Evolutionary conservation across 2,888 invertebrate species (phyloP).

Genomic region (Liopterus haemorrhoidalis): DNA sequence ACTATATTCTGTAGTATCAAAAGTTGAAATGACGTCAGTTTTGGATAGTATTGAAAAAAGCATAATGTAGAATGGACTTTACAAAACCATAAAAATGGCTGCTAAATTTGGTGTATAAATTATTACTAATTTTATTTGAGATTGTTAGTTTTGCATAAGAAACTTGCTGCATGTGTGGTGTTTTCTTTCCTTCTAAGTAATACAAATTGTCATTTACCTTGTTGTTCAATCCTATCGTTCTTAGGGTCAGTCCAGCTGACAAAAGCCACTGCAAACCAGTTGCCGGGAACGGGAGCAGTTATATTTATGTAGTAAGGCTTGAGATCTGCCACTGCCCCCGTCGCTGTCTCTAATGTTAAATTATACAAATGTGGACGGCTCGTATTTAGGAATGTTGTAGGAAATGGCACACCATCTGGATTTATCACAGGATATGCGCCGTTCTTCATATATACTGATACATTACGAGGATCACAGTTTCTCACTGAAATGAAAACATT

Average conservation of each 20-base stretch:
- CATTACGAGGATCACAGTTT: conserved; percentile 45
- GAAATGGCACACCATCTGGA: conserved; percentile 73
- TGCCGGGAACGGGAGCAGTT: conserved; percentile 63
- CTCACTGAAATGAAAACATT: conserved; percentile 7
- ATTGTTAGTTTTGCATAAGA: too few species aligned
- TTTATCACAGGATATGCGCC: conserved; percentile 78
- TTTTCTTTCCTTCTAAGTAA: too few species aligned
- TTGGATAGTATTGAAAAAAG: too few species aligned
- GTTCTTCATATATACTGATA: conserved; percentile 67
- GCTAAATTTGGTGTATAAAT: too few species aligned
- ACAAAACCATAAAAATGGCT: too few species aligned
- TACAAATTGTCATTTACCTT: conserved; percentile 52
- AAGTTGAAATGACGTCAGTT: too few species aligned
- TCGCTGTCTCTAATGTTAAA: conserved; percentile 56
- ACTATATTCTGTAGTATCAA: too few species aligned
- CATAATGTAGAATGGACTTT: too few species aligned
- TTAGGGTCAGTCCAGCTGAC: conserved; percentile 71
- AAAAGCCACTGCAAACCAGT: conserved; percentile 76
- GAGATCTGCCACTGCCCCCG: too few species aligned
- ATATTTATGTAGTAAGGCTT: conserved; percentile 55
- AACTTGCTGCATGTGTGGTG: too few species aligned
- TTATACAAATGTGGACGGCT: conserved; percentile 49
- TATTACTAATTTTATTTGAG: too few species aligned
- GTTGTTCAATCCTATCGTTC: conserved; percentile 64
- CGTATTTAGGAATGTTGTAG: conserved; percentile 43